Evolutionary conservation across 1,140 invertebrate species (phyloP), one percentile per base, ranked within the genome.

Genomic region (Pentalonia nigronervosa): DNA sequence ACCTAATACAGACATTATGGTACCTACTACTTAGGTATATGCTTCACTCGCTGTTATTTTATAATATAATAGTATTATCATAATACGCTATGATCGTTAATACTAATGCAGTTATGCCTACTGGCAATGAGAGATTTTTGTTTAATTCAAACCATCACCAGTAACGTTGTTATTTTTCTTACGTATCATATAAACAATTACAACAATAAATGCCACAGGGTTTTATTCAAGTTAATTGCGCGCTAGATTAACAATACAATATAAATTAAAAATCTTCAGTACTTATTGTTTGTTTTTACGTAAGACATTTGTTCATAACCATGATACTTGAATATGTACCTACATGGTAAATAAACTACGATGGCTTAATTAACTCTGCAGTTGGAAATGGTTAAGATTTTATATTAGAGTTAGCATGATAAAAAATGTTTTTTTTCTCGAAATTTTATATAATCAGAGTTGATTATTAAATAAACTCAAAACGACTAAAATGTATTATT

Each of bases 91-190:
- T 87, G 7, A 67, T 67, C 8, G n/a, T 67, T n/a, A 67, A 67
- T 11, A 67, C 30, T 67, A 67, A 67, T 30, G 60, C 11, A n/a
- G 30, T 67, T 67, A n/a, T 67, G 30, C 30, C 60, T 30, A 67
- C 4, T 25, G 60, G 60, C 60, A 81, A 81, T 36, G 20, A 81
- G 20, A 81, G 76, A 81, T 34, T 81, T 84, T 45, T 45, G 36
- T 88, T 84, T 34, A 50, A 48, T n/a, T 88, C n/a, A 48, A 88
- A 88, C 86, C 45, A 88, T 87, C 45, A 87, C 30, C 84, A 87
- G 25, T 47, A 48, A 88, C 20, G 45, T n/a, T 88, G 21, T 88
- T 25, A 47, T 20, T n/a, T 84, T 88, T 34, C n/a, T 48, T 88
- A 34, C 17, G 36, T 7, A 34, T 53, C n/a, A 47, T 20, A n/a